A percentile compares a stretch with the other conserved stretches of the same genome.
Evolutionary conservation across 2,797 vertebrate species (phyloP).

Genomic region (Ctenochaetus hawaiiensis): DNA sequence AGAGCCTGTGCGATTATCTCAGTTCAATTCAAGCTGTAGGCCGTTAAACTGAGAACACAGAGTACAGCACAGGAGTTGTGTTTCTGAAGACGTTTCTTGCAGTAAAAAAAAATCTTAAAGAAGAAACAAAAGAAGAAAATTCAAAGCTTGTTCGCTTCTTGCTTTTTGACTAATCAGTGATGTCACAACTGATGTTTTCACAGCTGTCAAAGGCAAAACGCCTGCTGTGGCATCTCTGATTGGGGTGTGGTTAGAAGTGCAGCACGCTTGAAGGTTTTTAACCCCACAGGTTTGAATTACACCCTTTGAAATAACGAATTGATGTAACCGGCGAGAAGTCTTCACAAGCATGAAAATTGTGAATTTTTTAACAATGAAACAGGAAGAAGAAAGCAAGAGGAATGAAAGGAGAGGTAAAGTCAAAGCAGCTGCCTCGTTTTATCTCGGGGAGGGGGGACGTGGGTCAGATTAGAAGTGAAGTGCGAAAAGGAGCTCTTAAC

Average conservation of each 20-base stretch:
- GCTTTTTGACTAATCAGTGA: not conserved
- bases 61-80: not conserved
- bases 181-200: constrained; percentile 2
- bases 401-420: not conserved
- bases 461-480: constrained; percentile 40
- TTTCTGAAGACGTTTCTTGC: not conserved
- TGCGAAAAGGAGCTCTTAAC: constrained; percentile 51
- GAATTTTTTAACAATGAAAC: not conserved
- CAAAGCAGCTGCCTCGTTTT: constrained; percentile 38
- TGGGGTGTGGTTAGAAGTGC: not conserved
- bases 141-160: not conserved
- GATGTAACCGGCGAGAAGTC: not conserved
- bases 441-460: not conserved
- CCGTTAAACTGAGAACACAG: not conserved
- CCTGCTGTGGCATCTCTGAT: not conserved
- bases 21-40: constrained; percentile 3
- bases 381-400: not conserved
- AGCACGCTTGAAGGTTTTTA: not conserved
- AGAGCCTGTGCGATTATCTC: constrained; percentile 17
- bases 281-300: not conserved
- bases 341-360: not conserved
- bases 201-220: not conserved
- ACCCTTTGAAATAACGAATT: not conserved
- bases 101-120: not conserved
- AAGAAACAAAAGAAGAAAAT: not conserved